Conservation (phyloP, 2,113 vertebrate species). For the Zosterops pallidus region DNA sequence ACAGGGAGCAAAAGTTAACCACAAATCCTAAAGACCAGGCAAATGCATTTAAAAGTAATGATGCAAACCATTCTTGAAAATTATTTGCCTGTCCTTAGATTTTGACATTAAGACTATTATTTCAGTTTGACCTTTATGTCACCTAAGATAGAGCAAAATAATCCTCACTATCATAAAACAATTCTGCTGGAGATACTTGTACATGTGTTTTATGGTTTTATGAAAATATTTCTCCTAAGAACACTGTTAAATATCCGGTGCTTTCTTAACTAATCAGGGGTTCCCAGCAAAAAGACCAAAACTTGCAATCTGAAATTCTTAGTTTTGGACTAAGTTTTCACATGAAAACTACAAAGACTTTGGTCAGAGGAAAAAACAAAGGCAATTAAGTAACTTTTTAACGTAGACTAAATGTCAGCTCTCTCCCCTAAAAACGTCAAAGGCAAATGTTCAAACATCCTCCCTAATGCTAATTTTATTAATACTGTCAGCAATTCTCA, state of each 20-base stretch:
- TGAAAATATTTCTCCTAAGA: background rate
- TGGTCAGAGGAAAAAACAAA: background rate
- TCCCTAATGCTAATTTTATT: conserved; percentile 53
- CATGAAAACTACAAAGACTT: background rate
- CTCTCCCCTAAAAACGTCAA: conserved; percentile 41
- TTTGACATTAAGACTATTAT: background rate
- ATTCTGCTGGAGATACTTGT: background rate
- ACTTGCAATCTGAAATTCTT: background rate
- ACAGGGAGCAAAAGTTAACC: conserved; percentile 25
- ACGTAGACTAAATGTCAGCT: conserved; percentile 52
- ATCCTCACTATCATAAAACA: background rate
- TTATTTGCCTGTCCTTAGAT: conserved; percentile 11
- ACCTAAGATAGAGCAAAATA: background rate
- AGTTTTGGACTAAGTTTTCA: background rate
- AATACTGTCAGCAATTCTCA: conserved; percentile 57
- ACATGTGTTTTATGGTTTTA: background rate
- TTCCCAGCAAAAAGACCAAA: background rate
- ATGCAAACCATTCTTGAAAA: conserved; percentile 24
- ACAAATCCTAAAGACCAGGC: conserved; percentile 5
- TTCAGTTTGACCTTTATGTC: conserved; percentile 9
- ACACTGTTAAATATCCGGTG: background rate
- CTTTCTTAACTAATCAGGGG: background rate
- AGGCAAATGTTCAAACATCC: conserved; percentile 39
- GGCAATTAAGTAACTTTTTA: conserved; percentile 1
- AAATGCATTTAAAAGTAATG: conserved; percentile 31